phyloP scores from a whole-genome alignment of 2,113 vertebrate genomes.

The Eudyptes chrysolophus region DNA sequence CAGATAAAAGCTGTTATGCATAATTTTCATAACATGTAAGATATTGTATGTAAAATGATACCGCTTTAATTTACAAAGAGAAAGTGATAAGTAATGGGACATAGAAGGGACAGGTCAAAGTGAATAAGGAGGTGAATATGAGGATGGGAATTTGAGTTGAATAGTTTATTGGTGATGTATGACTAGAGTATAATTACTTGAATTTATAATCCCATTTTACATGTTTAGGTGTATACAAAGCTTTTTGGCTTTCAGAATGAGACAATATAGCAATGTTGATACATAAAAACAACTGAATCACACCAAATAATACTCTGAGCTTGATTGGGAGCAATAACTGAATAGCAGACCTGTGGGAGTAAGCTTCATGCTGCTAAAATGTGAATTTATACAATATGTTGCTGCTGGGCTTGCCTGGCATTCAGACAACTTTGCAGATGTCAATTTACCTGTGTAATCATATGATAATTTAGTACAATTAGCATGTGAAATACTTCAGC shows the following conservation, averaged over 20 bases:
- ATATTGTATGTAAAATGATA: neutral
- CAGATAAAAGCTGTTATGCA: neutral
- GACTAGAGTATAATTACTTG: neutral
- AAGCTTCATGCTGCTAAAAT: constrained; percentile 21
- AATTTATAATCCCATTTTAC: neutral
- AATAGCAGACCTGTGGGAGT: constrained; percentile 10
- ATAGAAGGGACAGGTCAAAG: neutral
- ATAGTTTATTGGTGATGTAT: neutral
- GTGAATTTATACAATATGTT: constrained; percentile 9
- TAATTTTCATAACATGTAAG: neutral
- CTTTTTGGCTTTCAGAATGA: neutral
- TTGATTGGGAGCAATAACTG: neutral
- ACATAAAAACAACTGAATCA: neutral
- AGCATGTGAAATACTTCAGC: neutral
- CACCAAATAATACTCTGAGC: neutral
- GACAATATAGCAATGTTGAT: neutral
- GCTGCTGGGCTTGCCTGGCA: constrained; percentile 18
- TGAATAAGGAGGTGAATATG: neutral
- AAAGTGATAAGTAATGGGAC: neutral
- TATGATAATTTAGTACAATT: constrained; percentile 49
- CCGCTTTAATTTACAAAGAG: neutral
- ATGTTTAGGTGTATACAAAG: neutral
- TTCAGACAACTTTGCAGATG: constrained; percentile 22
- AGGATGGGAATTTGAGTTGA: neutral
- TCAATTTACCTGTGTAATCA: constrained; percentile 35